Evolutionary conservation across 2,113 vertebrate genomes (phyloP), one percentile per base, ranked within the genome.

Genomic region (Penelope pileata): DNA sequence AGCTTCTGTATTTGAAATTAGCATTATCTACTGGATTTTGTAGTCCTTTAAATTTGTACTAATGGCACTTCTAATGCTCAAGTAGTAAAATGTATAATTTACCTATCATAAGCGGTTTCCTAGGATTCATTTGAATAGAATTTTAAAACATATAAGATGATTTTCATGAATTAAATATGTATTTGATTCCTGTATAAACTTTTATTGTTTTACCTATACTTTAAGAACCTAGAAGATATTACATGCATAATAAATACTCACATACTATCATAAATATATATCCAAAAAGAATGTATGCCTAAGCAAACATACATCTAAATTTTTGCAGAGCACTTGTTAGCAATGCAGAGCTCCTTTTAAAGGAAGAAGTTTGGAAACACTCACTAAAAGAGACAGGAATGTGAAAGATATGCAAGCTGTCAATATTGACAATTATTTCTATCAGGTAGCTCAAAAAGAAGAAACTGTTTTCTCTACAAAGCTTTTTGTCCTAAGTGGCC

Each of bases 1-100:
- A 80, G 92, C 96, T 97, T 97, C 96, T 95, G 83, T 97, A 88
- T 96, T 97, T 97, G 97, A 97, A 98, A 98, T 98, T 95, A 97
- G 96, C 87, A 96, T 98, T 98, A 98, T 98, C 97, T 98, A 95
- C 96, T 96, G 94, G 21, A 36, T 96, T 98, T 97, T 96, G 90
- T 88, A 96, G 89, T 93, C 83, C 90, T 97, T 97, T 98, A 97
- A 97, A 97, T 98, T 98, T 95, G 94, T 96, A 86, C 96, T 98
- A 97, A 97, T 92, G 89, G 92, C 89, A 92, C 94, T 95, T 96
- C 95, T 95, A 96, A 96, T 38, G 94, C 89, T 94, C 84, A n/a
- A 77, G 95, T 90, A 95, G 97, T 97, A 98, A 98, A 97, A 97
- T 18, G 47, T 91, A 76, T 97, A 97, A 98, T 98, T 97, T 97